Evolutionary conservation across 2,888 invertebrate species (phyloP), one percentile per base, ranked within the genome.

Genomic region (Globia sparganii): DNA sequence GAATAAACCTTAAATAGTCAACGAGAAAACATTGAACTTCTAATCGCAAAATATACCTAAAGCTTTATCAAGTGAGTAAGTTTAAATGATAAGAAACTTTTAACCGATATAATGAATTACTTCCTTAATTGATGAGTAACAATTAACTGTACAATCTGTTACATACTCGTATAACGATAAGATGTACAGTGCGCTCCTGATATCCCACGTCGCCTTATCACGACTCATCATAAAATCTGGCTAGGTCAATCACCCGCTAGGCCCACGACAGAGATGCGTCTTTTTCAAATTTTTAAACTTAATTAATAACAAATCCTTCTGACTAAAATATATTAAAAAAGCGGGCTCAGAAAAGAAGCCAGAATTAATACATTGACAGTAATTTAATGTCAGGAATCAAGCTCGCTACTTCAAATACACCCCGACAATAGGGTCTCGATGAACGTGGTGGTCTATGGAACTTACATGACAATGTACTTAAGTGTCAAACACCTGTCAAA

Each of bases 141-240:
- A 62, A 59, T 80, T 67, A 70, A 71, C 56, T 66, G 34, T 58
- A 62, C 65, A 73, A 71, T 81, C 71, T 75, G 71, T 81, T 68
- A 69, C 56, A 72, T 40, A 11, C 8, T 43, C n/a, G n/a, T 31
- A 81, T 72, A 15, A 65, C 40, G 71, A 84, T 81, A 85, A 73
- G 65, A 49, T 25, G 77, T 46, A 49, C 67, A 46, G 66, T 40
- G 70, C 56, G 70, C 56, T 78, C 69, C 73, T 75, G 70, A 77
- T 86, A 84, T 89, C 87, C 81, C 87, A 88, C 81, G 78, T 67
- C 37, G 58, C 58, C 78, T 89, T 89, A 89, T 89, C 89, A 82
- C 76, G 74, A 73, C 64, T 66, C 18, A 77, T 79, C 80, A 64
- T 89, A 83, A 89, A 87, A 82, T 86, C 72, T 68, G 71, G 59